Evolutionary conservation across 2,888 invertebrate genomes (phyloP).

Genomic region (Scaptomyza flava): DNA sequence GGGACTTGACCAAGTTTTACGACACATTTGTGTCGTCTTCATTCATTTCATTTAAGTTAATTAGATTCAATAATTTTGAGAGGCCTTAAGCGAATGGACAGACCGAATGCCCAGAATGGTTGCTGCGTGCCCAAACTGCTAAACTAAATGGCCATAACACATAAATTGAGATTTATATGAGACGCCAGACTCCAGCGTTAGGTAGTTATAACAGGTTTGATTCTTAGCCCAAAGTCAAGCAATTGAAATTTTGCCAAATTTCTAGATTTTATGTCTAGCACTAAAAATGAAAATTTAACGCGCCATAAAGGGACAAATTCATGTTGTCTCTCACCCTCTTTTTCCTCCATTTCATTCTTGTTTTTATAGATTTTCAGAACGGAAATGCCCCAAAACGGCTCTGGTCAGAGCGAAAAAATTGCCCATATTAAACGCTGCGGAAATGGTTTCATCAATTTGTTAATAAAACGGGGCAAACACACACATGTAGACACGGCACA

Average conservation of each 20-base stretch:
- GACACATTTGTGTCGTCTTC: slow-evolving; percentile 65
- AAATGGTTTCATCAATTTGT: slow-evolving; percentile 82
- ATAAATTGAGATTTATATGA: slow-evolving; percentile 80
- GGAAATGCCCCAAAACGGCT: slow-evolving; percentile 66
- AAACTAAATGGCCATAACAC: slow-evolving; percentile 67
- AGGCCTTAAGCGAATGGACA: slow-evolving; percentile 66
- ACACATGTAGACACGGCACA: no score
- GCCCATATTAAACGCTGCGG: slow-evolving; percentile 79
- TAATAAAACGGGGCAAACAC: slow-evolving; percentile 64
- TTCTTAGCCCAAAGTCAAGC: slow-evolving; percentile 22
- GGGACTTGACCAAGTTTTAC: slow-evolving; percentile 41
- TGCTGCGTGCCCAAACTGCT: slow-evolving; percentile 75
- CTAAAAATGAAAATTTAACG: slow-evolving; percentile 74
- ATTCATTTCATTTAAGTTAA: slow-evolving; percentile 82
- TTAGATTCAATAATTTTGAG: slow-evolving; percentile 81
- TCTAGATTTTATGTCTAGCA: slow-evolving; percentile 68
- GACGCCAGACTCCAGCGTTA: slow-evolving; percentile 20
- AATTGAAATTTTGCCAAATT: slow-evolving; percentile 79
- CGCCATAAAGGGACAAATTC: slow-evolving; percentile 62
- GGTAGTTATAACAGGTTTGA: background rate
- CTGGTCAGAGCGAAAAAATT: slow-evolving; percentile 62
- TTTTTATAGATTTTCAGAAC: slow-evolving; percentile 38
- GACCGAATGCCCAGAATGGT: slow-evolving; percentile 6
- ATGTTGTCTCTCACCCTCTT: slow-evolving; percentile 14
- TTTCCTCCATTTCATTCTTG: background rate